These are phyloP conservation scores for Drosophila fungiperda DNA, from an alignment of 2,888 invertebrate species.

Conservation along the genomic window DNA sequence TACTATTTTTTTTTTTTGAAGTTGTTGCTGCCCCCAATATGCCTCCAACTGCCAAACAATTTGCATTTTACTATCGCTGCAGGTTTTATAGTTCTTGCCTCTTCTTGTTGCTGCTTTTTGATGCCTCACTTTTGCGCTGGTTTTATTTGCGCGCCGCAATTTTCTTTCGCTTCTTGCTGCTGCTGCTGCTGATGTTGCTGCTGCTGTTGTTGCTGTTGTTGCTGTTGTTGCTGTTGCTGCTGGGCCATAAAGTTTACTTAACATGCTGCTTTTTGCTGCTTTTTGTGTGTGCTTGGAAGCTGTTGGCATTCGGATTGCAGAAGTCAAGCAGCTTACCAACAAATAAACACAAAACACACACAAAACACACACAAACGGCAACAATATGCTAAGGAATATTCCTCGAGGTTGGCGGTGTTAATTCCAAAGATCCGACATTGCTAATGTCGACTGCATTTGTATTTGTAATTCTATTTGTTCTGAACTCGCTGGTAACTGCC, in stretches of 20 bases:
- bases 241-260: conserved; percentile 78
- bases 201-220: neutral
- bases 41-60: conserved; percentile 61
- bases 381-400: conserved; percentile 51
- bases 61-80: conserved; percentile 80
- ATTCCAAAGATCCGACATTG: conserved; percentile 60
- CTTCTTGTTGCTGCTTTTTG: conserved; percentile 61
- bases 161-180: conserved; percentile 56
- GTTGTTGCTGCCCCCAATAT: conserved; percentile 17
- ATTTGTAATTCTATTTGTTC: conserved; percentile 63
- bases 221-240: neutral
- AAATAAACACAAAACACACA: conserved; percentile 31
- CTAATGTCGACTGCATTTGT: conserved; percentile 67
- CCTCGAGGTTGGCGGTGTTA: conserved; percentile 58
- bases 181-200: conserved; percentile 53
- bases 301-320: conserved; percentile 73
- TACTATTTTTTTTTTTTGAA: neutral
- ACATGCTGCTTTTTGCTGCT: conserved; percentile 62
- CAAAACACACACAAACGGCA: conserved; percentile 7
- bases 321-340: conserved; percentile 73
- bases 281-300: conserved; percentile 46
- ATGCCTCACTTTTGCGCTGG: conserved; percentile 73
- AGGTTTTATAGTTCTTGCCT: conserved; percentile 76
- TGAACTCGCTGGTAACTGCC: conserved; percentile 59
- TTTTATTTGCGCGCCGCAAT: conserved; percentile 77